Evolutionary conservation across 1,140 invertebrate species (phyloP).

Genomic region (Maconellicoccus hirsutus): DNA sequence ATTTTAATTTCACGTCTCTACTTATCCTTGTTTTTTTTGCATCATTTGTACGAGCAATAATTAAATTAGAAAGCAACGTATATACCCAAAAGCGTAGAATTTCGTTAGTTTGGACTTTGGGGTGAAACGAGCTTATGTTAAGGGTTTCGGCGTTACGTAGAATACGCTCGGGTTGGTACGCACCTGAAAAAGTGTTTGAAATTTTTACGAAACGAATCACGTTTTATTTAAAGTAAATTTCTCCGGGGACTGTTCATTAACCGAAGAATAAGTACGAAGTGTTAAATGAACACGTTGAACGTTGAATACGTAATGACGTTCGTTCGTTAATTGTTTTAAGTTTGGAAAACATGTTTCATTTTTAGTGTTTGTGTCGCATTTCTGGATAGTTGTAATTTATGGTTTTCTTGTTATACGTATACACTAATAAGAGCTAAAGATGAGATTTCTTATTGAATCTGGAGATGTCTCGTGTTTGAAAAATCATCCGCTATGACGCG

Average conservation of each 20-base stretch:
- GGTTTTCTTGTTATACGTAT: background rate
- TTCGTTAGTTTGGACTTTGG: no score
- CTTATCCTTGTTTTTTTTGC: no score
- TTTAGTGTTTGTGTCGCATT: background rate
- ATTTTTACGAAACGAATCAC: conserved; percentile 2
- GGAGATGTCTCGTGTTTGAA: no score
- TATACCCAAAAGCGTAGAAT: no score
- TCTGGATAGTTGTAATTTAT: background rate
- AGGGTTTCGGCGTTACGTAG: no score
- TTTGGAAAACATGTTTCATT: background rate
- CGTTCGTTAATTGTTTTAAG: background rate
- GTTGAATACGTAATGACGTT: background rate
- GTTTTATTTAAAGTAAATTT: conserved; percentile 10
- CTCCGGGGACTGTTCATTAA: conserved; percentile 7
- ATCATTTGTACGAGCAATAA: no score
- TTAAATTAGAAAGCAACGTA: no score
- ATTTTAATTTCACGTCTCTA: no score
- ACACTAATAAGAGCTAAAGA: background rate
- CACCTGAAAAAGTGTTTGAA: conserved; percentile 2
- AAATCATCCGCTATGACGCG: no score
- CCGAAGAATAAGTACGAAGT: conserved; percentile 3
- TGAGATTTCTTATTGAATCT: no score
- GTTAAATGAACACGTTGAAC: conserved; percentile 8
- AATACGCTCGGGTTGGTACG: background rate
- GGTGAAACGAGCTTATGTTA: no score